These are phyloP conservation scores for Dissostichus mawsoni DNA, from an alignment of 2,113 vertebrate genomes.

Conservation along the genomic window DNA sequence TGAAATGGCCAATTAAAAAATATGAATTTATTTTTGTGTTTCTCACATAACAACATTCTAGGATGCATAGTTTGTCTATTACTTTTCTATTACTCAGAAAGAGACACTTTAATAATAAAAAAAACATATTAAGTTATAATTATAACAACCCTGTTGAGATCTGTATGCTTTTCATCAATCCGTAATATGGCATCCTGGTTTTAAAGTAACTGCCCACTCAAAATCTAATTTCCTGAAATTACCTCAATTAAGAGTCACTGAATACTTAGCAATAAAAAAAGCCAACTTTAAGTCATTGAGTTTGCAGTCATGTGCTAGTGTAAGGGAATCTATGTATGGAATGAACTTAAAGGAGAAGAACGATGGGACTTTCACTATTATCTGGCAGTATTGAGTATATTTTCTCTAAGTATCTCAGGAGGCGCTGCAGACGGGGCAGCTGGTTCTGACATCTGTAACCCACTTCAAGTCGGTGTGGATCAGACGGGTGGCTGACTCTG, in stretches of 20 bases:
- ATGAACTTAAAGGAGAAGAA: no score
- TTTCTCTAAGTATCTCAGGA: neutral
- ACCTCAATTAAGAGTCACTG: no score
- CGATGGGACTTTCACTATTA: no score
- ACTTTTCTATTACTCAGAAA: no score
- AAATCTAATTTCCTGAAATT: neutral
- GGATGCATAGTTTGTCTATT: no score
- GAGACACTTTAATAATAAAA: no score
- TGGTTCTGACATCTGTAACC: constrained; percentile 33
- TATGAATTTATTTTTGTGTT: no score
- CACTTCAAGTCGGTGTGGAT: constrained; percentile 5
- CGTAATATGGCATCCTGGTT: neutral
- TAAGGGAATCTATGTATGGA: neutral
- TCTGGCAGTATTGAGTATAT: no score
- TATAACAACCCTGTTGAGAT: no score
- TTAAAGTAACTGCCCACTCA: neutral
- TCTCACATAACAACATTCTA: neutral
- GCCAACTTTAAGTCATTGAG: neutral
- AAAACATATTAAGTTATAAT: no score
- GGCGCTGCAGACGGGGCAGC: constrained; percentile 27
- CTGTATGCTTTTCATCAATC: neutral
- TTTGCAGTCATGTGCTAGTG: neutral
- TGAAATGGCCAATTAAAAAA: neutral
- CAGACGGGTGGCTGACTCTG: constrained; percentile 19
- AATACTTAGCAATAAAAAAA: no score